These are phyloP conservation scores for Dissostichus mawsoni DNA, from an alignment of 2,113 vertebrate species.

Conservation along the genomic window DNA sequence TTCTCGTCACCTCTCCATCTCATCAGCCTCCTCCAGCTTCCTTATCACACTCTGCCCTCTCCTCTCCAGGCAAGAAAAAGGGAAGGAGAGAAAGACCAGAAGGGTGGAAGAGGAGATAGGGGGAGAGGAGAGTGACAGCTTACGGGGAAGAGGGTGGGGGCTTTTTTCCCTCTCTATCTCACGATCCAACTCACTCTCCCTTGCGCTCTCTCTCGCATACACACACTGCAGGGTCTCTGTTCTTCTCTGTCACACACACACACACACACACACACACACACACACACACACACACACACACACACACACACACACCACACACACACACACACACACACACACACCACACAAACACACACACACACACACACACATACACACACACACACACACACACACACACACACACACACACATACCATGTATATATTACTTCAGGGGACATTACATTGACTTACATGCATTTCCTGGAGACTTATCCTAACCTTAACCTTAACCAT, in stretches of 20 bases:
- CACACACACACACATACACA: too few species aligned
- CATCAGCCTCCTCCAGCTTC: constrained; percentile 36
- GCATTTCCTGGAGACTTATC: too few species aligned
- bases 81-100: constrained; percentile 23
- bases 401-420: too few species aligned
- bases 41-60: constrained; percentile 66
- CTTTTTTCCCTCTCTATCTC: constrained; percentile 24
- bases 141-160: constrained; percentile 45
- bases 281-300: too few species aligned
- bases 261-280: too few species aligned
- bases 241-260: constrained; percentile 40
- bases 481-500: too few species aligned
- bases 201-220: background rate
- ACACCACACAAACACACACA: background rate
- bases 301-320: background rate
- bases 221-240: constrained; percentile 44
- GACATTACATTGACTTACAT: too few species aligned
- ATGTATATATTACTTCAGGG: too few species aligned
- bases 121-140: constrained; percentile 70
- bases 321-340: constrained; percentile 1
- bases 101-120: constrained; percentile 58
- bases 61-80: constrained; percentile 62
- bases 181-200: constrained; percentile 5
- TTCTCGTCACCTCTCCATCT: constrained; percentile 43
- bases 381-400: too few species aligned